Conservation (phyloP, 2,113 vertebrate genomes). For the Marmota monax region DNA sequence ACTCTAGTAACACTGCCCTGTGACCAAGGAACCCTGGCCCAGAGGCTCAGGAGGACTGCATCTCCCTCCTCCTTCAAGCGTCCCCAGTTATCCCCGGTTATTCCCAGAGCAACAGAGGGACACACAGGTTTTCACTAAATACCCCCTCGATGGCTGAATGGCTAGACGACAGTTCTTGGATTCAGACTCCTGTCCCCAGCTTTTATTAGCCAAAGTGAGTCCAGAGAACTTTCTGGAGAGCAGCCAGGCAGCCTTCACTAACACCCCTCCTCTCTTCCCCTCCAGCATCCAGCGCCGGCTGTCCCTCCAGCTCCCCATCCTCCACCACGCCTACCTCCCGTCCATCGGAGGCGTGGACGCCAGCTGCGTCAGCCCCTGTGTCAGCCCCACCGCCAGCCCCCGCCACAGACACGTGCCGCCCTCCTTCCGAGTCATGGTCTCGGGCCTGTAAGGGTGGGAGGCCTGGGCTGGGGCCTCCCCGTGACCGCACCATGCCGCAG, state of each 20-base stretch:
- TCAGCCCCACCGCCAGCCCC: slow-evolving; percentile 97
- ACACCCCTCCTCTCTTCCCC: not conserved
- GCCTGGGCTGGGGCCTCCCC: slow-evolving; percentile 88
- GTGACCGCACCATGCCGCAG: slow-evolving; percentile 88
- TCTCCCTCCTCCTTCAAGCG: not conserved
- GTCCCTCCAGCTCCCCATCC: slow-evolving; percentile 98
- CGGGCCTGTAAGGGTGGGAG: slow-evolving; percentile 93
- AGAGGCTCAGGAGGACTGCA: not conserved
- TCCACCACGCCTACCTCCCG: slow-evolving; percentile 98
- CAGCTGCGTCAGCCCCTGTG: slow-evolving; percentile 97
- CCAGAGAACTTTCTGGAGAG: not conserved
- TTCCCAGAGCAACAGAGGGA: not conserved
- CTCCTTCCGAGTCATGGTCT: slow-evolving; percentile 99
- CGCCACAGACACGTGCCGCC: slow-evolving; percentile 99
- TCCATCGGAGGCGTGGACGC: slow-evolving; percentile 99
- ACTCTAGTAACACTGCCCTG: no score
- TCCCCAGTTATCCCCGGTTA: not conserved
- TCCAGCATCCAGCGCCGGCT: slow-evolving; percentile 98
- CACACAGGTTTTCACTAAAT: not conserved
- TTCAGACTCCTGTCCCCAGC: slow-evolving; percentile 27
- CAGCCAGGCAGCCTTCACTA: not conserved
- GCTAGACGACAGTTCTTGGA: not conserved
- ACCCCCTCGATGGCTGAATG: not conserved
- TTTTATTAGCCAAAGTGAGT: not conserved
- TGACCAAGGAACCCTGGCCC: not conserved